Evolutionary conservation across 2,888 invertebrate species (phyloP).

Genomic region (Dicroscelio sp.): DNA sequence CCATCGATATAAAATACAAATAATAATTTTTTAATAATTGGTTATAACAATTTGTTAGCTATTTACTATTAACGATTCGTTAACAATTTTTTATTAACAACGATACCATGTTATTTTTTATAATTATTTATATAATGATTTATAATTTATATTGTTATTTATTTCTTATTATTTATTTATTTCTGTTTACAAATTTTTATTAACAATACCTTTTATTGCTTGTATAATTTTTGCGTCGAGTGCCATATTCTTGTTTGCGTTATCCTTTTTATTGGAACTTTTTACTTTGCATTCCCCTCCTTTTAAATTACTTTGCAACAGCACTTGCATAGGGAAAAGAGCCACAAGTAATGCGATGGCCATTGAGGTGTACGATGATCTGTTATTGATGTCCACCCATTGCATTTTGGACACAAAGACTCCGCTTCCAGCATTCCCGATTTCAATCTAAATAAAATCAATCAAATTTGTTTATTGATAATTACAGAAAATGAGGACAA

Average conservation of each 20-base stretch:
- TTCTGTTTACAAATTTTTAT: too few species aligned
- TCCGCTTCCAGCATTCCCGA: slow-evolving; percentile 15
- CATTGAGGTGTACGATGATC: slow-evolving; percentile 32
- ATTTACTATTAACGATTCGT: too few species aligned
- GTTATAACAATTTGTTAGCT: too few species aligned
- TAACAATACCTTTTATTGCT: slow-evolving; percentile 42
- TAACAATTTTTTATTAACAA: too few species aligned
- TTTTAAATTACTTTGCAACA: slow-evolving; percentile 37
- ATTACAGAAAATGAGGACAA: too few species aligned
- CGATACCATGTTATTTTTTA: too few species aligned
- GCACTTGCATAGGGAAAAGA: slow-evolving; percentile 24
- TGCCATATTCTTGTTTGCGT: not conserved
- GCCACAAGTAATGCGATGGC: slow-evolving; percentile 27
- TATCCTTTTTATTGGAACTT: too few species aligned
- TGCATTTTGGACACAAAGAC: slow-evolving; percentile 2
- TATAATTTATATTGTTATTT: too few species aligned
- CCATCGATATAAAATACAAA: too few species aligned
- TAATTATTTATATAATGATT: too few species aligned
- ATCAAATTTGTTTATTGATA: not conserved
- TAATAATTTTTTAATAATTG: too few species aligned
- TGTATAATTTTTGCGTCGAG: not conserved
- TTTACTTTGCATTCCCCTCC: slow-evolving; percentile 25
- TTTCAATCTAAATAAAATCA: slow-evolving; percentile 10
- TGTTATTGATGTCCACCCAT: slow-evolving; percentile 9
- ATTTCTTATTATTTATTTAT: too few species aligned